Conservation (phyloP, 2,888 invertebrate species). For the Ormyrus thymus region DNA sequence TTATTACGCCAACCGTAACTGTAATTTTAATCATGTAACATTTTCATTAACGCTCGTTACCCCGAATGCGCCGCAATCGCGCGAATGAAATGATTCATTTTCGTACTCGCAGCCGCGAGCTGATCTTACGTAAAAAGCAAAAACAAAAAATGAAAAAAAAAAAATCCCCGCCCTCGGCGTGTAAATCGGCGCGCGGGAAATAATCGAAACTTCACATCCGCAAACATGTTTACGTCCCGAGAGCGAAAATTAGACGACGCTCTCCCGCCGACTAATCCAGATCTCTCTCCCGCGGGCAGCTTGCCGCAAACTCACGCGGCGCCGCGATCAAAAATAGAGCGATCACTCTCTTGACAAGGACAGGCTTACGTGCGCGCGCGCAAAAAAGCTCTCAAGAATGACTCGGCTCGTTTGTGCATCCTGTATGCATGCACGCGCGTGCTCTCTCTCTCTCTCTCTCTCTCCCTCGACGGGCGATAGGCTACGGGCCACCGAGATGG, state of each 20-base stretch:
- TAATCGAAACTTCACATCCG: too few species aligned
- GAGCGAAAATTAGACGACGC: too few species aligned
- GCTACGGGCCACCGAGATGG: slow-evolving; percentile 43
- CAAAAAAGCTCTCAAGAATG: slow-evolving; percentile 21
- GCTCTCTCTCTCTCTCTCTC: slow-evolving; percentile 9
- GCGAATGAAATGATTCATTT: background rate
- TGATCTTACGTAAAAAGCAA: too few species aligned
- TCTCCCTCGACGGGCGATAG: slow-evolving; percentile 37
- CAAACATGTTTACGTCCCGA: too few species aligned
- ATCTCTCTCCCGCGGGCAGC: too few species aligned
- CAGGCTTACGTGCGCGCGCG: slow-evolving; percentile 14
- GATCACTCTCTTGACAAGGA: slow-evolving; percentile 49
- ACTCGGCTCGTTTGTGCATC: slow-evolving; percentile 50
- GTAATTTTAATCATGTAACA: background rate
- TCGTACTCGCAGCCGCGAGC: too few species aligned
- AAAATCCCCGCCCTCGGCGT: too few species aligned
- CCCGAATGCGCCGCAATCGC: background rate
- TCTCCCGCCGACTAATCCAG: too few species aligned
- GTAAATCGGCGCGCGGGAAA: too few species aligned
- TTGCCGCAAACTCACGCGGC: background rate
- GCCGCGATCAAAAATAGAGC: slow-evolving; percentile 45
- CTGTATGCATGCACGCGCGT: background rate
- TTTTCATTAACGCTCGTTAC: slow-evolving; percentile 12
- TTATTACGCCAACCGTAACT: slow-evolving; percentile 15
- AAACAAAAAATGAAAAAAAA: too few species aligned